These are phyloP conservation scores for Zaprionus tsacasi DNA, from an alignment of 1,140 invertebrate genomes.

Conservation along the genomic window DNA sequence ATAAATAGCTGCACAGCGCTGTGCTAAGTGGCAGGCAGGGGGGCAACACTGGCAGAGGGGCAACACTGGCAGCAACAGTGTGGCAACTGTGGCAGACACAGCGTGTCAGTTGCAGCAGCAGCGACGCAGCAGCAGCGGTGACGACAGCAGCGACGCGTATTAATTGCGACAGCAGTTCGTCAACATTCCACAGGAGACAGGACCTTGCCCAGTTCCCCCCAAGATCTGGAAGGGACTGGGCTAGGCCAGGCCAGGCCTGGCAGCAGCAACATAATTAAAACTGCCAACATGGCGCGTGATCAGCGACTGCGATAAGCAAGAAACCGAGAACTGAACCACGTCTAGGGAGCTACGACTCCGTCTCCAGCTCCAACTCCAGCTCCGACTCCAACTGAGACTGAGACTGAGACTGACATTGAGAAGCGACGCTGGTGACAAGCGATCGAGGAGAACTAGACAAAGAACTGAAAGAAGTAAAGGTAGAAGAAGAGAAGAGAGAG, in stretches of 20 bases:
- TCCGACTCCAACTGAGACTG: constrained; percentile 6
- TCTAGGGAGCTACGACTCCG: no score
- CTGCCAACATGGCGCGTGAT: constrained; percentile 79
- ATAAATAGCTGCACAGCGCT: constrained; percentile 60
- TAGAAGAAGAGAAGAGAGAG: neutral
- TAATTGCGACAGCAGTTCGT: constrained; percentile 80
- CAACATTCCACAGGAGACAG: constrained; percentile 66
- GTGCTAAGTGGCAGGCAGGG: constrained; percentile 11
- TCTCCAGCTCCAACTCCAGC: neutral
- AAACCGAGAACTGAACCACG: constrained; percentile 8
- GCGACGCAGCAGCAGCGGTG: constrained; percentile 37
- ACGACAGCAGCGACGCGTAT: constrained; percentile 70
- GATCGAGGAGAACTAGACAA: constrained; percentile 32
- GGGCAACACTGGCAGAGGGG: neutral
- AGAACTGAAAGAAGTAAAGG: no score
- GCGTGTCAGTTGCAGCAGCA: constrained; percentile 66
- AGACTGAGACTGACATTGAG: constrained; percentile 8
- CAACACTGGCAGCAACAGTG: no score
- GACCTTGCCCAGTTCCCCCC: neutral
- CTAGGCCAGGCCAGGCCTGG: constrained; percentile 8
- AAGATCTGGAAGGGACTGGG: neutral
- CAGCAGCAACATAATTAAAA: constrained; percentile 76
- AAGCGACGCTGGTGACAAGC: constrained; percentile 37
- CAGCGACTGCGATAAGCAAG: constrained; percentile 71
- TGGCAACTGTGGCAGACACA: constrained; percentile 22